Conservation (phyloP, 2,797 vertebrate species). For the Novumbra hubbsi region DNA sequence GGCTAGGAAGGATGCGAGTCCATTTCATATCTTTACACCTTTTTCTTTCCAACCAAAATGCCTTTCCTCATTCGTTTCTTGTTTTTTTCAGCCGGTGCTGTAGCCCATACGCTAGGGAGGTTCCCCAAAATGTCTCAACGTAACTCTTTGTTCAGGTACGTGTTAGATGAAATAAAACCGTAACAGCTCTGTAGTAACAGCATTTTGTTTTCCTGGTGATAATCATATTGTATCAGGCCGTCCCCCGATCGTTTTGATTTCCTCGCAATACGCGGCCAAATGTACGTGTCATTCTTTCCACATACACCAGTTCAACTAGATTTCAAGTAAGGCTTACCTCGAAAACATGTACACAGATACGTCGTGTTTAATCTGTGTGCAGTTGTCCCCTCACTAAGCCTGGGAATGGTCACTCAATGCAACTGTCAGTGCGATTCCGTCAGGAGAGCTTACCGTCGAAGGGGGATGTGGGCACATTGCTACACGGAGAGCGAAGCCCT, state of each 20-base stretch:
- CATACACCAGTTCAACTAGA: background rate
- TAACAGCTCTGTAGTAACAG: background rate
- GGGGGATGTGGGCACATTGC: background rate
- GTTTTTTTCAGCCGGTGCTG: background rate
- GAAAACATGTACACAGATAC: background rate
- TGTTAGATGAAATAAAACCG: background rate
- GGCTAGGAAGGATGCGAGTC: background rate
- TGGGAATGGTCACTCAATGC: constrained; percentile 10
- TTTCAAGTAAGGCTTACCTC: background rate
- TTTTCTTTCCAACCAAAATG: background rate
- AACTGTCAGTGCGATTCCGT: constrained; percentile 13
- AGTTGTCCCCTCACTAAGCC: background rate
- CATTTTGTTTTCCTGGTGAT: background rate
- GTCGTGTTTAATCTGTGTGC: background rate
- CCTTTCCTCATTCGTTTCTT: background rate
- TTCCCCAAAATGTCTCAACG: background rate
- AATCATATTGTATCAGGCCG: background rate
- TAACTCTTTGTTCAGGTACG: background rate
- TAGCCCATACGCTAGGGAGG: background rate
- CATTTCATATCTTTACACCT: constrained; percentile 76
- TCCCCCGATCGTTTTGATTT: background rate
- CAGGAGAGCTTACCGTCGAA: constrained; percentile 16
- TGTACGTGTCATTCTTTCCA: background rate
- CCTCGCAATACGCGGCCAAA: background rate
- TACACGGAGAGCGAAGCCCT: background rate